Base-by-base conservation (phyloP, 1,140 invertebrate genomes). In the Venturia canescens region DNA sequence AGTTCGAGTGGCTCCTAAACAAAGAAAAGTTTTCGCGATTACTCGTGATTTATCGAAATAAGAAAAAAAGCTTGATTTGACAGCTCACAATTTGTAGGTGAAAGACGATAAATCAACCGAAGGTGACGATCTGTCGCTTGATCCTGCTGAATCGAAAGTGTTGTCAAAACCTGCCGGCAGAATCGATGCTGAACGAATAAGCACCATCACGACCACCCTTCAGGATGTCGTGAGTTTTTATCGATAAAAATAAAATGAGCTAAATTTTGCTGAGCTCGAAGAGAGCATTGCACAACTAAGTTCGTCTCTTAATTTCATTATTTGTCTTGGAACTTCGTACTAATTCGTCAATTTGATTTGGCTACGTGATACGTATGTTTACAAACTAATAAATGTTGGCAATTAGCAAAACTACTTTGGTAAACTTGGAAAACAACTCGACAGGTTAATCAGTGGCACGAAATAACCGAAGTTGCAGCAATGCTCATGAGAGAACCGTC, bases 401-500 rank as follows among this genome's bases (percentile, higher is more conserved):
- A 26, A 63, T 74, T 57, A 48, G 21, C 31, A 16, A 48, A 48
- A 0, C 34, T n/a, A 38, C 1, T 26, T 74, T 74, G 27, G 63
- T 57, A 34, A 29, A 34, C 31, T 60, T 31, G 15, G 27, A 76
- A 53, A 26, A 60, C 31, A 34, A 72, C 44, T 48, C 16, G 29
- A 31, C 69, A 83, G 89, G 72, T 90, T 13, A 89, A 86, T 80
- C 82, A 88, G 29, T 90, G 89, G 89, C 88, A 90, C 16, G 87
- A 90, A 80, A 87, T 89, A 34, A 90, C 88, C 9, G 88, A 90
- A 11, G 78, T 87, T 27, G 85, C 88, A 5, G 85, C 83, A 48
- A 86, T 87, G 80, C 80, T 90, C 2, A 88, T 87, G 86, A 85
- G 79, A 63, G 80, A 87, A 70, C 86, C 88, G 9, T 90, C 88